Percentiles rank a stretch among this genome's conserved stretches.
phyloP scores from a whole-genome alignment of 2,797 vertebrate genomes.

The Phalloptychus januarius region DNA sequence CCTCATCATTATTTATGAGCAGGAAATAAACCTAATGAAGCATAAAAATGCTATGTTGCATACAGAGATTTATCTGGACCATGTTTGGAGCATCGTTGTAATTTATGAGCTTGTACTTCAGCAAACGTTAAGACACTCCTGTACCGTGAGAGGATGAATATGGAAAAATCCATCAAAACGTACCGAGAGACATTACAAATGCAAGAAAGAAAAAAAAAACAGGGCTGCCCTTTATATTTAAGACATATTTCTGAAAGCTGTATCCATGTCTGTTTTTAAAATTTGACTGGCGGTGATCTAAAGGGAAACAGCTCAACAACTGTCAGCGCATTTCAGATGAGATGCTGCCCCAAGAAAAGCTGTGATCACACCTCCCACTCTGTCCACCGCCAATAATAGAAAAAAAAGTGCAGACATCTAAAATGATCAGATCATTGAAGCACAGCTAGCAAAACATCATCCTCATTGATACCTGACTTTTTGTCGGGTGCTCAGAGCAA shows the following conservation, averaged over 20 bases:
- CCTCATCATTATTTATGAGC: neutral
- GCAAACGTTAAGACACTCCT: neutral
- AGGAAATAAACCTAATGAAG: neutral
- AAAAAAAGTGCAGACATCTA: neutral
- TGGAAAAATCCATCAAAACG: neutral
- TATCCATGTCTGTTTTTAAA: neutral
- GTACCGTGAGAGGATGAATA: neutral
- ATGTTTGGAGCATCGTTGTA: neutral
- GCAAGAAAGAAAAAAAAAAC: too few relatives aligned
- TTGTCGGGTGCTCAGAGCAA: neutral
- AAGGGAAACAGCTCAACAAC: neutral
- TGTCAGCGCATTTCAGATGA: neutral
- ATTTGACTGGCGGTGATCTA: slow-evolving; percentile 4
- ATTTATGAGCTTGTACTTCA: neutral
- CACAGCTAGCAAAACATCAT: neutral
- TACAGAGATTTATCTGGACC: neutral
- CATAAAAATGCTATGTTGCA: neutral
- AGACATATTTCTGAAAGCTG: neutral
- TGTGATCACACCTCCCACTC: neutral
- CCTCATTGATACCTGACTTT: neutral
- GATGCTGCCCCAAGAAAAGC: neutral
- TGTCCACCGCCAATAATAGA: neutral
- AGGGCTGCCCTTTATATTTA: neutral
- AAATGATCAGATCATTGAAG: neutral
- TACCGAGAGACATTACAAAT: neutral